Evolutionary conservation across 2,797 vertebrate species (phyloP).

Genomic region (Darevskia nairensis): DNA sequence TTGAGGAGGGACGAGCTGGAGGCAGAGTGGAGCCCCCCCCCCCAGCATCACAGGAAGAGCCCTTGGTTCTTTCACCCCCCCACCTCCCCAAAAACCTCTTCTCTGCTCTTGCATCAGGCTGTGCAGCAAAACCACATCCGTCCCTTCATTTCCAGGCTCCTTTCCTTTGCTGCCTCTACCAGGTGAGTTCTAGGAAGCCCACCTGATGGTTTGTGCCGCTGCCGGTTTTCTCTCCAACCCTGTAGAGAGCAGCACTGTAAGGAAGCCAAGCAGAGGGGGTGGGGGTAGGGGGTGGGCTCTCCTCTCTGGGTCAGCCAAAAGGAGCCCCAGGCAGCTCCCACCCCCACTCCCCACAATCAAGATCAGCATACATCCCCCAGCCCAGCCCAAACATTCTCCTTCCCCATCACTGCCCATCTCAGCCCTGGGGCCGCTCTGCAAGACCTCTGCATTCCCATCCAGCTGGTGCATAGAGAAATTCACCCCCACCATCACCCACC

Average conservation of each 20-base stretch:
- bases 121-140: neutral
- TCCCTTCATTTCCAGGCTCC: too few relatives aligned
- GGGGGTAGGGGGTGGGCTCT: neutral
- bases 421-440: neutral
- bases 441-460: neutral
- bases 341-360: too few relatives aligned
- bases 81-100: neutral
- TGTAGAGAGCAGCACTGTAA: neutral
- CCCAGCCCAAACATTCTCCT: too few relatives aligned
- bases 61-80: too few relatives aligned
- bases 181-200: neutral
- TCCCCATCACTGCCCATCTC: fast-evolving
- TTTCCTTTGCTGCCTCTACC: neutral
- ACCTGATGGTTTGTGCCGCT: neutral
- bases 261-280: neutral
- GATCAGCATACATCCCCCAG: neutral
- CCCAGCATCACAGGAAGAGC: neutral
- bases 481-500: neutral
- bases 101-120: neutral
- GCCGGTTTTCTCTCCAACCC: neutral
- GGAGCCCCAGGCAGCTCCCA: neutral
- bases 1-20: too few relatives aligned
- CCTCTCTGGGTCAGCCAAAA: neutral
- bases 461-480: neutral
- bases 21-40: neutral